A percentile compares a stretch with the other conserved stretches of the same genome.
These are phyloP conservation scores for Pelobates fuscus DNA, from an alignment of 2,113 vertebrate species.

Conservation along the genomic window DNA sequence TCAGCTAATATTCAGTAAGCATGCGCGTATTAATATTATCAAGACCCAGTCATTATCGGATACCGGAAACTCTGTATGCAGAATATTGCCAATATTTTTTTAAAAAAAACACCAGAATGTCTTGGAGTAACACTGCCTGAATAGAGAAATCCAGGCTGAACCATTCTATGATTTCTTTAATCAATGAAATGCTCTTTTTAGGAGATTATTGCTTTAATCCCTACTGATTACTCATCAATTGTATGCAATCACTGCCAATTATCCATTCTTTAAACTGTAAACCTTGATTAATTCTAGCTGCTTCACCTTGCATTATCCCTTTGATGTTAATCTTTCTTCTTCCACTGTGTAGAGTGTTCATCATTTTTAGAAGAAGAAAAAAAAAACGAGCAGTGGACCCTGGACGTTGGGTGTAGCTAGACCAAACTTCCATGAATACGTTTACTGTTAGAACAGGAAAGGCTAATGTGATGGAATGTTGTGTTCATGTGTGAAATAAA, in stretches of 20 bases:
- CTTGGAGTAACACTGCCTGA: no score
- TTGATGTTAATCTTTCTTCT: neutral
- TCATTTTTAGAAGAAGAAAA: neutral
- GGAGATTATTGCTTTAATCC: constrained; percentile 22
- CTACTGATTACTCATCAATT: constrained; percentile 14
- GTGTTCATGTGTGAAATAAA: constrained; percentile 23
- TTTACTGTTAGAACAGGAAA: constrained; percentile 11
- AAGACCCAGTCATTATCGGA: no score
- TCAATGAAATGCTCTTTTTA: no score
- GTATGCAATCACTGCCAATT: neutral
- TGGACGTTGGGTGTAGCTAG: no score
- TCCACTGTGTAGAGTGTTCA: neutral
- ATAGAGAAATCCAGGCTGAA: no score
- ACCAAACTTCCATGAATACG: constrained; percentile 2
- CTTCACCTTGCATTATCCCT: neutral
- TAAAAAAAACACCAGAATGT: no score
- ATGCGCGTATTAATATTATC: no score
- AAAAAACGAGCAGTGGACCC: neutral
- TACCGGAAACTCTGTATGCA: no score
- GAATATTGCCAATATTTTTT: no score
- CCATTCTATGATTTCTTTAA: no score
- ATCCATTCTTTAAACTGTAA: constrained; percentile 9
- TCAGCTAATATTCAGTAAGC: no score
- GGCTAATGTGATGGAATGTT: constrained; percentile 15
- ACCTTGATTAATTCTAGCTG: constrained; percentile 1